Evolutionary conservation across 2,113 vertebrate genomes (phyloP), one percentile per base, ranked within the genome.

Genomic region (Silurus meridionalis): DNA sequence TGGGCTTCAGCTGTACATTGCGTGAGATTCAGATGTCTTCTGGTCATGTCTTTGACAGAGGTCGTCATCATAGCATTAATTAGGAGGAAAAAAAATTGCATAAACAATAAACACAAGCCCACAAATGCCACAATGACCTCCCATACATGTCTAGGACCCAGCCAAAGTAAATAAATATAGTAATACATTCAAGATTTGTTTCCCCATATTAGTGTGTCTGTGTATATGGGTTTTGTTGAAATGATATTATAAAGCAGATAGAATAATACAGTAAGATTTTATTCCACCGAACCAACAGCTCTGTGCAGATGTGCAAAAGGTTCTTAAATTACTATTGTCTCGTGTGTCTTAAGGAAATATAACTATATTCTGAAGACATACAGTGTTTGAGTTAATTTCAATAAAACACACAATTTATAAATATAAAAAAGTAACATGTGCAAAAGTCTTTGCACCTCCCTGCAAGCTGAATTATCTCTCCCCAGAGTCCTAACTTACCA

Each of bases 281-380:
- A 89, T 93, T 94, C 89, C 91, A 93, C 87, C 0, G 91, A 90
- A 94, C 94, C 92, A 90, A 91, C 63, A 50, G 89, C 90, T 84
- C 84, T 87, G 89, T 94, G 94, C 95, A 97, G 95, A 96, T 96
- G 95, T 95, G 91, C 94, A 93, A 94, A 82, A 83, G 90, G 92
- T 93, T 94, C 92, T 94, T 90, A 93, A 92, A 93, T 93, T 90
- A 93, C 87, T 89, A 89, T 85, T 84, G 83, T 87, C 28, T 60
- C 92, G 86, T 87, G 84, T 91, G 87, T 89, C 87, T 92, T 52
- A 2, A 53, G 6, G 5, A 78, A 57, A 25, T n/a, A 13, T 77
- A 48, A 74, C 48, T 8, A 74, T n/a, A 53, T 53, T 52, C 19
- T 23, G 8, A 23, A 52, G 1, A 75, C 10, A 53, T 4, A 21